phyloP scores from a whole-genome alignment of 2,888 invertebrate species.

The Clitarchus hookeri region DNA sequence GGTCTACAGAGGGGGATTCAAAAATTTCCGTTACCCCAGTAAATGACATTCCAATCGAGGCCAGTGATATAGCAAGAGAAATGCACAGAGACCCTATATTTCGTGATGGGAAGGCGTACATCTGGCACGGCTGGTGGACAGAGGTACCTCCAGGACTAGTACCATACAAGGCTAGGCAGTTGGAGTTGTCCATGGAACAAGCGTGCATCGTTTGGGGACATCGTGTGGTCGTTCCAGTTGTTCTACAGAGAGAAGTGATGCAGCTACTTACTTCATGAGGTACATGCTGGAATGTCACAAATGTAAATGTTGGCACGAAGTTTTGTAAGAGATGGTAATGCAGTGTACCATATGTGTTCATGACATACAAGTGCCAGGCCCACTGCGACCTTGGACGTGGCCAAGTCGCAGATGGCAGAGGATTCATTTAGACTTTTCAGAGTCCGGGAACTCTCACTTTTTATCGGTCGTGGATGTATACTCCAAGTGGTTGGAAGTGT shows the following conservation, averaged over 20 bases:
- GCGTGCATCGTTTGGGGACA: not conserved
- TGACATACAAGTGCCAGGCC: too few relatives aligned
- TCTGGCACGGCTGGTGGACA: not conserved
- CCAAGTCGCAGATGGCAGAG: too few relatives aligned
- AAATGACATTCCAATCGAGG: not conserved
- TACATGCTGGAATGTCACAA: not conserved
- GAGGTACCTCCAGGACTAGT: not conserved
- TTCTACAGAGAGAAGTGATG: not conserved
- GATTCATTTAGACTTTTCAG: too few relatives aligned
- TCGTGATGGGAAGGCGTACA: not conserved
- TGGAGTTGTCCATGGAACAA: not conserved
- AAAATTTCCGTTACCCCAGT: not conserved
- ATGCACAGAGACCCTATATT: not conserved
- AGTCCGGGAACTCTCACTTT: too few relatives aligned
- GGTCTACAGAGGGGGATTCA: not conserved
- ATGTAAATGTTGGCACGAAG: not conserved
- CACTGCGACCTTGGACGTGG: too few relatives aligned
- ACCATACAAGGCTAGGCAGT: not conserved
- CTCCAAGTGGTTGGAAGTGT: too few relatives aligned
- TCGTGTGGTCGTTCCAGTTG: not conserved
- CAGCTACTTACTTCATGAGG: not conserved
- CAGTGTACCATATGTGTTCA: too few relatives aligned
- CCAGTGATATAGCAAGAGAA: not conserved
- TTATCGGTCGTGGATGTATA: too few relatives aligned
- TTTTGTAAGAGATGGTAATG: not conserved